Percentiles rank a stretch among this genome's conserved stretches.
These are phyloP conservation scores for Polietes domitor DNA, from an alignment of 2,888 invertebrate species.

Conservation along the genomic window DNA sequence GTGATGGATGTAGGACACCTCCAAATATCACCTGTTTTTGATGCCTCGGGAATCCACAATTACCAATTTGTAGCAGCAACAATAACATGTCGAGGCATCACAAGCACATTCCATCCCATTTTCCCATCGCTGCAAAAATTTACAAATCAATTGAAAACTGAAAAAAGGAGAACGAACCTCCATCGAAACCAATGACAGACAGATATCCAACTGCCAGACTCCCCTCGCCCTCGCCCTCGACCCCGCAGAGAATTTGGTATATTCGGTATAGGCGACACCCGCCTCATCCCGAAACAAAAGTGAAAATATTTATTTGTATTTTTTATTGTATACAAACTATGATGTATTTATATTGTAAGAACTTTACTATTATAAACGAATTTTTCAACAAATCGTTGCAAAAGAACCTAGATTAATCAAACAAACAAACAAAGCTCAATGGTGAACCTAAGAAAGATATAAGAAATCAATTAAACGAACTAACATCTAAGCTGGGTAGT, in stretches of 20 bases:
- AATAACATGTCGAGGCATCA: neutral
- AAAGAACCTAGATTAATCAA: constrained; percentile 70
- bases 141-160: neutral
- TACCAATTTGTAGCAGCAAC: neutral
- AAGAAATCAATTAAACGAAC: constrained; percentile 70
- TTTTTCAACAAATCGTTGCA: constrained; percentile 75
- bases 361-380: constrained; percentile 69
- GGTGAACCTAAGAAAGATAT: constrained; percentile 64
- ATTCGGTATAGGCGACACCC: neutral
- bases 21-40: neutral
- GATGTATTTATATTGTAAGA: constrained; percentile 52
- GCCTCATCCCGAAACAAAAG: constrained; percentile 19
- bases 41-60: too few species aligned
- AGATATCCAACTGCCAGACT: neutral
- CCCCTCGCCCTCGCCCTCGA: neutral
- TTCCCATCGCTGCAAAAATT: neutral
- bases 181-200: constrained; percentile 4
- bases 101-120: constrained; percentile 1
- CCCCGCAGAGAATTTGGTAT: constrained; percentile 30
- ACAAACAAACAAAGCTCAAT: constrained; percentile 52
- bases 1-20: too few species aligned
- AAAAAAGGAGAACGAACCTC: neutral
- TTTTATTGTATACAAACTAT: constrained; percentile 39
- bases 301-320: constrained; percentile 44
- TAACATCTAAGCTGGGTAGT: constrained; percentile 81